Evolutionary conservation across 1,140 invertebrate species (phyloP), one percentile per base, ranked within the genome.

Genomic region (Sminthurinus signatus): DNA sequence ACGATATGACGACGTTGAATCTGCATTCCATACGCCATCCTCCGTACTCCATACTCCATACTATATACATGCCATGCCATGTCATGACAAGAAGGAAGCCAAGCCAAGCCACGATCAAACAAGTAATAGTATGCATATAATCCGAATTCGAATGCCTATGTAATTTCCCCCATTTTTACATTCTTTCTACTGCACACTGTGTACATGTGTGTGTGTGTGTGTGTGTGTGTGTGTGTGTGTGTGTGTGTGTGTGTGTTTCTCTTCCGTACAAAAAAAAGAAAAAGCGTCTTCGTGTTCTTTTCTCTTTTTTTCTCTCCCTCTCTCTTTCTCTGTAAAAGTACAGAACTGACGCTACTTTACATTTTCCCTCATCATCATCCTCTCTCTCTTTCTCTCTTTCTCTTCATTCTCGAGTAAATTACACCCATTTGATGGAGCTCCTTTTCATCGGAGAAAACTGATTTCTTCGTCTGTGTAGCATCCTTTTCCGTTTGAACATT

Each of bases 391-490:
- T 54, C 27, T 27, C 19, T n/a, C n/a, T n/a, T n/a, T n/a, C n/a
- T n/a, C n/a, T n/a, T 31, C 52, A 12, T 55, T 43, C 19, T 58
- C 32, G 46, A 61, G 44, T 61, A 61, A 61, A 61, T 61, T 61
- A 61, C 46, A 51, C 43, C 59, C 59, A 61, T 61, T 61, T 61
- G 59, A 61, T 48, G 46, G 59, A 21, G 44, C 44, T 48, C 31
- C 27, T 27, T 52, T 52, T 52, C 50, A 52, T 52, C 28, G 25
- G 28, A 48, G 32, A 59, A 59, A 44, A 59, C 57, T 59, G 57
- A 59, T 59, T 59, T 59, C 57, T 42, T 17, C n/a, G n/a, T n/a
- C 27, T 28, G 15, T 17, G 19, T 59, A 39, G 36, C 42, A 59
- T 32, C 43, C 21, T 48, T n/a, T n/a, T 29, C 27, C 23, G 46